A percentile compares a stretch with the other conserved stretches of the same genome.
Evolutionary conservation across 1,140 invertebrate species (phyloP).

Genomic region (Rhyacophila brunnea): DNA sequence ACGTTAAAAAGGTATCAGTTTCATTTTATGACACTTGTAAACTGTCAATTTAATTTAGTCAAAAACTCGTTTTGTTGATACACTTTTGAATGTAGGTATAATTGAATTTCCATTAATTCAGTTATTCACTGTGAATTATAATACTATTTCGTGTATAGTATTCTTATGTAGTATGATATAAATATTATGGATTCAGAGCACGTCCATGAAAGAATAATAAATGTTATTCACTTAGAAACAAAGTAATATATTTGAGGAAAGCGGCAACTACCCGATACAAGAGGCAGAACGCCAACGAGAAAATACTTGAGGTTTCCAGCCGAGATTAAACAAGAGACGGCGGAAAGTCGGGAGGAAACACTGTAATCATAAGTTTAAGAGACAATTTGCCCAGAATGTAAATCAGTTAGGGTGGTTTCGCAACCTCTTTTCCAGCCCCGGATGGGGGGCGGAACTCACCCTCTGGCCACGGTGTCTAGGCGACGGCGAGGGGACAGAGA

Average conservation of each 20-base stretch:
- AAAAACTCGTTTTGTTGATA: too few species aligned
- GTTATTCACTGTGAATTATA: too few species aligned
- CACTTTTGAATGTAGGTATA: too few species aligned
- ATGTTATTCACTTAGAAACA: too few species aligned
- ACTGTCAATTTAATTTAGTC: too few species aligned
- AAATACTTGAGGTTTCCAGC: background rate
- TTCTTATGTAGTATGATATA: too few species aligned
- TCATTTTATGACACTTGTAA: too few species aligned
- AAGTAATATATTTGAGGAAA: background rate
- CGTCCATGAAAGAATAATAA: too few species aligned
- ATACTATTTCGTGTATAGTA: too few species aligned
- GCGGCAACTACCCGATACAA: background rate
- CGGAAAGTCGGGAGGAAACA: slow-evolving; percentile 21
- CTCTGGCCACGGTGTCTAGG: background rate
- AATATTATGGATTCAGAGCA: too few species aligned
- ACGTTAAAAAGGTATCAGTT: too few species aligned
- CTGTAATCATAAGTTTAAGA: slow-evolving; percentile 17
- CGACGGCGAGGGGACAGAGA: background rate
- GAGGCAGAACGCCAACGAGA: background rate
- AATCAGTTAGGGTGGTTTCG: slow-evolving; percentile 22
- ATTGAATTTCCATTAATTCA: too few species aligned
- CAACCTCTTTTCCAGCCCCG: background rate
- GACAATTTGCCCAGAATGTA: slow-evolving; percentile 28
- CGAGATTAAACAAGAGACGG: slow-evolving; percentile 20
- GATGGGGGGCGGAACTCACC: background rate